Evolutionary conservation across 2,113 vertebrate genomes (phyloP).

Genomic region (Boleophthalmus pectinirostris): DNA sequence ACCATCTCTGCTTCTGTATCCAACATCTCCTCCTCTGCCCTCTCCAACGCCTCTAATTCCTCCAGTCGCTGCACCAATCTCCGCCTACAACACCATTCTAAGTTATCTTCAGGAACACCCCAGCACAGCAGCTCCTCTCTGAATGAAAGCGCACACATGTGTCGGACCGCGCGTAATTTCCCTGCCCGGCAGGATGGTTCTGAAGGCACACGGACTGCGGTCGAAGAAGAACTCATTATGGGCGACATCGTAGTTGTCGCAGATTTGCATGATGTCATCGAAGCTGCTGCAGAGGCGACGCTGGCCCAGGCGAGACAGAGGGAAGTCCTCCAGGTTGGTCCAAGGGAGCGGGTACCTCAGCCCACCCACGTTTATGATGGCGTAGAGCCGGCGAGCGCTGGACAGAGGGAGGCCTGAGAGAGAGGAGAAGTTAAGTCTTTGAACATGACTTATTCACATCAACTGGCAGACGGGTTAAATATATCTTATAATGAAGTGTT

Average conservation of each 20-base stretch:
- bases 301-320: constrained; percentile 89
- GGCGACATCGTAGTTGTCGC: constrained; percentile 93
- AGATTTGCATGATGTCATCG: constrained; percentile 93
- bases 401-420: constrained; percentile 60
- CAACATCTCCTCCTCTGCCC: constrained; percentile 82
- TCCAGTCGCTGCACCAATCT: constrained; percentile 92
- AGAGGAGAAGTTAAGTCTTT: not conserved
- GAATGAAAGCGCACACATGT: constrained; percentile 96
- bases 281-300: constrained; percentile 92
- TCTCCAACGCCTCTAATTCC: constrained; percentile 89
- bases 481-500: too few relatives aligned
- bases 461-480: too few relatives aligned
- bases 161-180: constrained; percentile 88
- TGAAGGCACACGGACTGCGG: constrained; percentile 92
- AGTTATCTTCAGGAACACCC: constrained; percentile 91
- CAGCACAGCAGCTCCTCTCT: constrained; percentile 96
- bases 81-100: constrained; percentile 95
- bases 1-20: constrained; percentile 75
- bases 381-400: constrained; percentile 82
- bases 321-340: constrained; percentile 96
- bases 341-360: constrained; percentile 94
- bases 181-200: constrained; percentile 94
- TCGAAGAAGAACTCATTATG: constrained; percentile 98
- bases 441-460: too few relatives aligned
- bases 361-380: constrained; percentile 96